Evolutionary conservation across 2,113 vertebrate species (phyloP).

Genomic region (Plotosus lineatus): DNA sequence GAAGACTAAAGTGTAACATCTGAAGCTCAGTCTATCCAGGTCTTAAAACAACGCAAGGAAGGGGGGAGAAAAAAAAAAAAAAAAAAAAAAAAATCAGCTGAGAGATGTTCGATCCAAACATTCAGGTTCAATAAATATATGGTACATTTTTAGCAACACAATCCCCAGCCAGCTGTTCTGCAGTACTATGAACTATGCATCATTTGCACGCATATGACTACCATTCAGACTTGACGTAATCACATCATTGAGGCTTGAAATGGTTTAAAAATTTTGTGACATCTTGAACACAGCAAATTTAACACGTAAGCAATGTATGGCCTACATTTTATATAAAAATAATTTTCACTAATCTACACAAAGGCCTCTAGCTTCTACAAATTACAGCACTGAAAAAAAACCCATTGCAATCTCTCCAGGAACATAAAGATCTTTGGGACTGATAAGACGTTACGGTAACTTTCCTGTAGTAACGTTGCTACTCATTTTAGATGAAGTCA

Average conservation of each 20-base stretch:
- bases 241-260: conserved; percentile 28
- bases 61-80: neutral
- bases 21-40: conserved; percentile 25
- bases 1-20: neutral
- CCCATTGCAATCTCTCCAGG: conserved; percentile 53
- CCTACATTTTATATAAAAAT: conserved; percentile 58
- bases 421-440: conserved; percentile 78
- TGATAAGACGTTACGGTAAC: conserved; percentile 18
- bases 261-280: conserved; percentile 44
- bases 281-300: conserved; percentile 37
- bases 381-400: conserved; percentile 56
- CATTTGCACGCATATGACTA: neutral
- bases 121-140: conserved; percentile 27
- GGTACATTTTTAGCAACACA: conserved; percentile 5
- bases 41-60: conserved; percentile 11
- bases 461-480: conserved; percentile 63
- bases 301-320: conserved; percentile 33
- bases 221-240: conserved; percentile 10
- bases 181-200: neutral
- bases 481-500: conserved; percentile 45
- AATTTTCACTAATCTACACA: conserved; percentile 55
- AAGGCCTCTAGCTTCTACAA: conserved; percentile 62
- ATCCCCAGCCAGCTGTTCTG: neutral
- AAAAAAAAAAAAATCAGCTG: neutral
- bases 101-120: neutral